A percentile compares a stretch with the other conserved stretches of the same genome.
Evolutionary conservation across 2,113 vertebrate species (phyloP).

Genomic region (Paratilapia polleni): DNA sequence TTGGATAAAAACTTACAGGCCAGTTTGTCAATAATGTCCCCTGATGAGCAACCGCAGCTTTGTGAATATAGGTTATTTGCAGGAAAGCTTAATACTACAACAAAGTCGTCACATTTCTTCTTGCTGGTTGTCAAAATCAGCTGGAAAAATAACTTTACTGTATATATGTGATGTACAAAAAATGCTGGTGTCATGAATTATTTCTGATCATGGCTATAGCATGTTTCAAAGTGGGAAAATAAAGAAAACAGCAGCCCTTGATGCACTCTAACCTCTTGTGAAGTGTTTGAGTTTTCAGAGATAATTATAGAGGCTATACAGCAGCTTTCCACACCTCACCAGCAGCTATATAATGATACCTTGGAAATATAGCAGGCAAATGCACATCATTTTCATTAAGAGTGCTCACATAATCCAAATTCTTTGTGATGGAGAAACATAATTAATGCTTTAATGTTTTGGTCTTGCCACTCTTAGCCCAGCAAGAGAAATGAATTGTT

Average conservation of each 20-base stretch:
- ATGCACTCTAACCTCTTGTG: constrained; percentile 62
- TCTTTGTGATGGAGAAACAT: constrained; percentile 94
- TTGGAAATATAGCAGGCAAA: constrained; percentile 77
- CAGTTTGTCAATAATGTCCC: not conserved
- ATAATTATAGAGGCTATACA: constrained; percentile 94
- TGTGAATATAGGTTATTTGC: not conserved
- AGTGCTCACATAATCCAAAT: constrained; percentile 92
- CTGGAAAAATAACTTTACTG: not conserved
- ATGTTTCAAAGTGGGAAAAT: constrained; percentile 59
- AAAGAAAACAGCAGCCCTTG: constrained; percentile 56
- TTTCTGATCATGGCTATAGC: constrained; percentile 51
- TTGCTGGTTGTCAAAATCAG: not conserved
- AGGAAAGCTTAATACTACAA: not conserved
- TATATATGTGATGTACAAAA: not conserved
- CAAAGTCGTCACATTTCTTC: not conserved
- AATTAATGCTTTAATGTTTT: constrained; percentile 98
- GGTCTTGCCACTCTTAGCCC: constrained; percentile 87
- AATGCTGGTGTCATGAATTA: constrained; percentile 37
- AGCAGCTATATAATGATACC: constrained; percentile 93
- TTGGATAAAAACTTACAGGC: not conserved
- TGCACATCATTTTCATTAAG: constrained; percentile 92
- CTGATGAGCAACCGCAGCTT: not conserved
- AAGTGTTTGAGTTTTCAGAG: constrained; percentile 65
- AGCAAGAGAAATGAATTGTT: constrained; percentile 93
- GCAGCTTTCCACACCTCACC: constrained; percentile 92